phyloP scores from a whole-genome alignment of 2,113 vertebrate genomes.

The Tautogolabrus adspersus region DNA sequence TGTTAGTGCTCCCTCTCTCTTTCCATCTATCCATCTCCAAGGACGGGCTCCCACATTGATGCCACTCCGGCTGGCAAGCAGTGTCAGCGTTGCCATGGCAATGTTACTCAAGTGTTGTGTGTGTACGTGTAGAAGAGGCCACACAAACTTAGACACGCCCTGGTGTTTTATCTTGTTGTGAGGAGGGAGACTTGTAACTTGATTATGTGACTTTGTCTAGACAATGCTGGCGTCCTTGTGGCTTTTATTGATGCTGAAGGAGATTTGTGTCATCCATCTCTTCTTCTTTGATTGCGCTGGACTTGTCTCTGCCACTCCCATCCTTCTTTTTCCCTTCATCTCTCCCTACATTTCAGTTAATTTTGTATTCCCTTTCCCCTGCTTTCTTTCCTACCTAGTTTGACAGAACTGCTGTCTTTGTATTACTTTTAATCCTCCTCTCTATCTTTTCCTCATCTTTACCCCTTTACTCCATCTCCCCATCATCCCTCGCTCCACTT shows the following conservation, averaged over 20 bases:
- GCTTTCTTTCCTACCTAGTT: background rate
- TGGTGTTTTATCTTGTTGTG: conserved; percentile 44
- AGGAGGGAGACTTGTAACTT: conserved; percentile 58
- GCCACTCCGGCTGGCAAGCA: conserved; percentile 50
- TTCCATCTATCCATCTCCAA: conserved; percentile 25
- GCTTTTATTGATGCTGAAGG: conserved; percentile 55
- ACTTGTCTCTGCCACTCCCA: conserved; percentile 11
- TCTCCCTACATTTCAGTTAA: background rate
- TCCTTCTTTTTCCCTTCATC: background rate
- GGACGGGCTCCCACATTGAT: conserved; percentile 60
- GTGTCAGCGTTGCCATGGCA: conserved; percentile 67
- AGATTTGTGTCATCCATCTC: conserved; percentile 43
- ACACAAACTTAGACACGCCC: conserved; percentile 57
- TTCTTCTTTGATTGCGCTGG: conserved; percentile 14
- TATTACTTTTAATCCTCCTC: background rate
- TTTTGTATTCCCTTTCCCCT: background rate
- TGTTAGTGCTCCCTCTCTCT: background rate
- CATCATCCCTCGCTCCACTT: background rate
- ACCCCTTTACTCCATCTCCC: background rate
- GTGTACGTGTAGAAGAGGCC: conserved; percentile 24
- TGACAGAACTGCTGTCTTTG: background rate
- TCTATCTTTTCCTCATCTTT: background rate
- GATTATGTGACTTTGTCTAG: conserved; percentile 74
- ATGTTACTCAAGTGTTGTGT: conserved; percentile 32
- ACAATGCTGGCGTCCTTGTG: conserved; percentile 70